Evolutionary conservation across 2,113 vertebrate species (phyloP).

Genomic region (Catharus bicknelli): DNA sequence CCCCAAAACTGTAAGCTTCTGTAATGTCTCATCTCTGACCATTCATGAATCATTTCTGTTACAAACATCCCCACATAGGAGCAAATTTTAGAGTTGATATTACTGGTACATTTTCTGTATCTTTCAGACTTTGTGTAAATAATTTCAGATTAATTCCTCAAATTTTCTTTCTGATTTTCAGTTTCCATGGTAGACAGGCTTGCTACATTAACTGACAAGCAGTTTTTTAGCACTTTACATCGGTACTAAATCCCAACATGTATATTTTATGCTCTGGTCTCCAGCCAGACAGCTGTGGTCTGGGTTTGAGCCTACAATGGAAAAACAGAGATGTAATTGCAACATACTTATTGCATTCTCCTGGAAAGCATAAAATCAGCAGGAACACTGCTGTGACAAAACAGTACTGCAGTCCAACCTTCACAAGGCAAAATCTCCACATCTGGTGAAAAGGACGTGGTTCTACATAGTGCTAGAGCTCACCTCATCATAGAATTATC

Average conservation of each 20-base stretch:
- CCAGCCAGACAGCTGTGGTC: background rate
- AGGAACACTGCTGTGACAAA: background rate
- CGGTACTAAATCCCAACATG: background rate
- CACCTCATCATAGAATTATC: background rate
- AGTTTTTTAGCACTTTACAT: background rate
- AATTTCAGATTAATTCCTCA: background rate
- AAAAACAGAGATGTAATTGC: background rate
- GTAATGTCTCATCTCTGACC: background rate
- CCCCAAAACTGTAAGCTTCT: accelerated
- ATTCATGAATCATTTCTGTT: background rate
- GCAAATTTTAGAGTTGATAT: background rate
- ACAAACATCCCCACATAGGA: accelerated
- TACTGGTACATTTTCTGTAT: background rate
- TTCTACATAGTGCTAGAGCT: background rate
- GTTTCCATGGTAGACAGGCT: background rate
- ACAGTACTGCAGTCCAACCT: background rate
- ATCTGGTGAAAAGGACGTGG: accelerated
- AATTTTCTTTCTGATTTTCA: background rate
- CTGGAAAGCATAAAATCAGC: background rate
- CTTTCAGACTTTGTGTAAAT: background rate
- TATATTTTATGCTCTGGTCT: background rate
- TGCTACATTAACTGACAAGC: background rate
- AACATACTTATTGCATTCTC: background rate
- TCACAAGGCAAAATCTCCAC: background rate
- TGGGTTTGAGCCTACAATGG: background rate